A percentile compares a stretch with the other conserved stretches of the same genome.
Conservation (phyloP, 1,140 invertebrate species). For the Drosophila repletoides region DNA sequence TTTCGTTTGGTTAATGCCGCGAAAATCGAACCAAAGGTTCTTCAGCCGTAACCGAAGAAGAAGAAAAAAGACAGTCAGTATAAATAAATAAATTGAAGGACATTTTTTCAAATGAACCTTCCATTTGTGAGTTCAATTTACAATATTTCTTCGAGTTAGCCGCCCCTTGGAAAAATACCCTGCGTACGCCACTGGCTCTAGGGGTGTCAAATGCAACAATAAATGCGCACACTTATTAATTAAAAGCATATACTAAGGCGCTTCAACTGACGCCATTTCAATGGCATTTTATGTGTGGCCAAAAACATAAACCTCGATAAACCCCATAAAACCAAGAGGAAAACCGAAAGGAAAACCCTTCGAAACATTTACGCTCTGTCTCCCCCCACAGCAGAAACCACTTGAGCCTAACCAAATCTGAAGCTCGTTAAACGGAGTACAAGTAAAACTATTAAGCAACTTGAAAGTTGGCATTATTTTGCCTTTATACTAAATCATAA, state of each 20-base stretch:
- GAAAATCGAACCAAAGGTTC: too few relatives aligned
- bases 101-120: too few relatives aligned
- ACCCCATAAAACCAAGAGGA: slow-evolving; percentile 17
- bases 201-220: slow-evolving; percentile 54
- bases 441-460: slow-evolving; percentile 55
- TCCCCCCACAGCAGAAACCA: background rate
- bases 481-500: slow-evolving; percentile 64
- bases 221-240: slow-evolving; percentile 70
- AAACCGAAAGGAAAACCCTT: background rate
- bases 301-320: slow-evolving; percentile 49
- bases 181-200: background rate
- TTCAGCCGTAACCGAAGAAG: background rate
- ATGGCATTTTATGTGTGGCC: slow-evolving; percentile 65
- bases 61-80: too few relatives aligned
- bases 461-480: slow-evolving; percentile 64
- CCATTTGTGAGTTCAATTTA: too few relatives aligned
- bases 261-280: slow-evolving; percentile 24
- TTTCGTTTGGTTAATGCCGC: too few relatives aligned
- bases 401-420: slow-evolving; percentile 10
- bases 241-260: slow-evolving; percentile 66
- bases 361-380: background rate
- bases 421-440: slow-evolving; percentile 10
- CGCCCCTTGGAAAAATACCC: too few relatives aligned
- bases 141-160: too few relatives aligned
- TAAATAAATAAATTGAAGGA: too few relatives aligned